Evolutionary conservation across 2,888 invertebrate genomes (phyloP).

Genomic region (Agrotis puta): DNA sequence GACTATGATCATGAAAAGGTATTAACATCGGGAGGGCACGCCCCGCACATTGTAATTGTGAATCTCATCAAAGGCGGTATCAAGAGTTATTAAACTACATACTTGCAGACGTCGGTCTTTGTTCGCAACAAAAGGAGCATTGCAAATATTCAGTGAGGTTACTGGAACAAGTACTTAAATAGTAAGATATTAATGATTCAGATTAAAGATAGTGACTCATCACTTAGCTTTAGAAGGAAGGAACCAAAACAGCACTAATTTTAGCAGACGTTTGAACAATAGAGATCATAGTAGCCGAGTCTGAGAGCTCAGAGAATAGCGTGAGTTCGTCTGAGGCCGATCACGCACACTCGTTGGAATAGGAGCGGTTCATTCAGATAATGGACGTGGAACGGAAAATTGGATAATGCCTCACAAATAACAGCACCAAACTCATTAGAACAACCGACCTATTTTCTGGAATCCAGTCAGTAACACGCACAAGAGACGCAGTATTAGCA

Average conservation of each 20-base stretch:
- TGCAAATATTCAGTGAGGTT: constrained; percentile 76
- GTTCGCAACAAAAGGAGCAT: constrained; percentile 76
- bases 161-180: constrained; percentile 77
- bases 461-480: constrained; percentile 45
- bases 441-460: constrained; percentile 75
- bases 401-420: constrained; percentile 83
- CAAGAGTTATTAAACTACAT: constrained; percentile 67
- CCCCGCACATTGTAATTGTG: constrained; percentile 70
- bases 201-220: constrained; percentile 77
- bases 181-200: constrained; percentile 73
- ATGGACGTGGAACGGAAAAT: constrained; percentile 81
- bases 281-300: constrained; percentile 47
- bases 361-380: constrained; percentile 78
- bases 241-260: constrained; percentile 56
- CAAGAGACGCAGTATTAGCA: constrained; percentile 39
- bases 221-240: constrained; percentile 67
- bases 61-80: constrained; percentile 70
- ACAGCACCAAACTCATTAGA: constrained; percentile 71
- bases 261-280: constrained; percentile 65
- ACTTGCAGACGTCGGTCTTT: constrained; percentile 70
- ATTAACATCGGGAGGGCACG: constrained; percentile 69
- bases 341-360: constrained; percentile 74
- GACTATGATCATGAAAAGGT: constrained; percentile 68
- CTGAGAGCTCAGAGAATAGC: constrained; percentile 68
- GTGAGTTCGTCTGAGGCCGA: constrained; percentile 71